Evolutionary conservation across 2,888 invertebrate genomes (phyloP).

Genomic region (Ophion slaviceki): DNA sequence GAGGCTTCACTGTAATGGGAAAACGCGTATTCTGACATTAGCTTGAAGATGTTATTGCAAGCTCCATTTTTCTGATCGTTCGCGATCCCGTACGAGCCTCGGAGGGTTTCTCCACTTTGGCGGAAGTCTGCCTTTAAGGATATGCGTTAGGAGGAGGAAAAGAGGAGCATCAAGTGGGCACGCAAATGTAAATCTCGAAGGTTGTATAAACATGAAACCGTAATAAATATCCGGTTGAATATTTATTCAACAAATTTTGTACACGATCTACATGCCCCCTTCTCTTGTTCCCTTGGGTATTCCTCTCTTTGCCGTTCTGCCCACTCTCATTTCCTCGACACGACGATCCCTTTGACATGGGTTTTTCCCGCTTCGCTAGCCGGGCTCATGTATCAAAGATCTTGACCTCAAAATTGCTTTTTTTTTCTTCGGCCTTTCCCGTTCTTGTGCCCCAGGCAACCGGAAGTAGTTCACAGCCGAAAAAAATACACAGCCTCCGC

Average conservation of each 20-base stretch:
- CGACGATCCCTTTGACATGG: constrained; percentile 31
- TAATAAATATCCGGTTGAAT: constrained; percentile 51
- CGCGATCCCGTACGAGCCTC: neutral
- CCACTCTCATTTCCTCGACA: neutral
- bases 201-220: constrained; percentile 24
- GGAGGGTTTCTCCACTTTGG: neutral
- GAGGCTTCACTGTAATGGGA: too few relatives aligned
- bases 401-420: constrained; percentile 61
- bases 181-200: neutral
- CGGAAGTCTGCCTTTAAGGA: neutral
- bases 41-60: constrained; percentile 26
- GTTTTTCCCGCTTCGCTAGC: constrained; percentile 23
- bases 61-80: constrained; percentile 10
- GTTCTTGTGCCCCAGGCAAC: neutral
- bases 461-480: too few relatives aligned
- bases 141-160: neutral
- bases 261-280: too few relatives aligned
- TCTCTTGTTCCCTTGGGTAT: constrained; percentile 11
- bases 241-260: constrained; percentile 38
- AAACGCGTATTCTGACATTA: neutral
- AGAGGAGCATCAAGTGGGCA: neutral
- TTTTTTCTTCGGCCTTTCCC: constrained; percentile 27
- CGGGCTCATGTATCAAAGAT: constrained; percentile 28
- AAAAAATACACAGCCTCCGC: too few relatives aligned
- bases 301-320: neutral